Base-by-base conservation (phyloP, 2,888 invertebrate species). In the Eumacrocentrus americanus region DNA sequence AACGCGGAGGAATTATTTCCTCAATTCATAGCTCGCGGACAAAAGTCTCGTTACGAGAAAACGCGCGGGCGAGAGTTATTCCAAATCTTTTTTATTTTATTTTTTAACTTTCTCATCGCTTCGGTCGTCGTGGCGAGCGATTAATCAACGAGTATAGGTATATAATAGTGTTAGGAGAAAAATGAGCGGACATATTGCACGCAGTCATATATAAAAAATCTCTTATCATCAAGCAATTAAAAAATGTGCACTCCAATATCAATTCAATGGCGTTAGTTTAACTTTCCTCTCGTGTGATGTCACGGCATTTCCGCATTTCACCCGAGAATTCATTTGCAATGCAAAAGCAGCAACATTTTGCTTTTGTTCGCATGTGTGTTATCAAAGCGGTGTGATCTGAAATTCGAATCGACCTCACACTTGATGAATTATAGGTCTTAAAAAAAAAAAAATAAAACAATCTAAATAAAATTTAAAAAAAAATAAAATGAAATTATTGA, bases 271-370 rank as follows among this genome's bases (percentile, higher is more conserved):
- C 40, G 52, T 44, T 60, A 62, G 55, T 59, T 61, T 57, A 50
- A 14, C 22, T 34, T 53, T 35, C 58, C 38, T 37, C 22, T 37
- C 38, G 50, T 38, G 34, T 47, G 25, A 58, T 52, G 56, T 58
- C 50, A 53, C 59, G 47, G 53, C 58, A 60, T 64, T 60, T 57
- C 51, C 58, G 61, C 52, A 29, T 60, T 62, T 58, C 59, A 46
- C 60, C 60, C 12, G 44, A 60, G 61, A 57, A 54, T 53, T 63
- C 51, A 77, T 78, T 75, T 75, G 76, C 73, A 78, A 73, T 77
- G 74, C 72, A 74, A 74, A 74, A 72, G 70, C 70, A 34, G 37
- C 14, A 20, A 22, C n/a, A 53, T 20, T 22, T 20, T 38, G 14
- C 38, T n/a, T n/a, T n/a, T 6, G 52, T 23, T 38, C 52, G 12